Conservation (phyloP, 2,113 vertebrate species). For the Oncorhynchus gorbuscha region DNA sequence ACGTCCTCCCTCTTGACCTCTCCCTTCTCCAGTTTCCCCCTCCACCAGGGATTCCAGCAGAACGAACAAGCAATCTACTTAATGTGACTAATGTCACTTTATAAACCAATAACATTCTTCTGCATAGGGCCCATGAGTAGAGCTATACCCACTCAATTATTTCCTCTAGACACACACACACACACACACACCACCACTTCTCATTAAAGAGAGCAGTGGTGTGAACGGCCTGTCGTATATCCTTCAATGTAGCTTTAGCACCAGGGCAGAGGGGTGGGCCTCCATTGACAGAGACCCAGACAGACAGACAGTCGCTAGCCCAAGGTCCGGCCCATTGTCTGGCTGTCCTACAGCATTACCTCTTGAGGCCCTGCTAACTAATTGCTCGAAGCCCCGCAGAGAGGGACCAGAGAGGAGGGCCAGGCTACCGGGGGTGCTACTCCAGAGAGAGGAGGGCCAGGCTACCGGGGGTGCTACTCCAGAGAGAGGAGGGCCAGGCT, state of each 20-base stretch:
- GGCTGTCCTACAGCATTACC: constrained; percentile 71
- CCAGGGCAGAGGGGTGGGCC: not conserved
- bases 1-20: not conserved
- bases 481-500: no score
- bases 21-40: not conserved
- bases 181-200: no score
- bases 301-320: constrained; percentile 54
- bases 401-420: constrained; percentile 13
- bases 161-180: no score
- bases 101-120: not conserved
- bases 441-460: no score
- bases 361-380: constrained; percentile 65
- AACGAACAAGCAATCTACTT: not conserved
- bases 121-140: not conserved
- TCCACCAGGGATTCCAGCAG: not conserved
- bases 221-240: not conserved
- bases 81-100: not conserved
- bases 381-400: constrained; percentile 68
- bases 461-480: no score
- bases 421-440: not conserved
- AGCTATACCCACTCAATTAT: no score
- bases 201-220: no score
- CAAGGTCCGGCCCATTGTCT: constrained; percentile 66
- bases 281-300: constrained; percentile 32
- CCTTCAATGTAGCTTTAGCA: not conserved